Percentiles rank a stretch among this genome's conserved stretches.
Evolutionary conservation across 2,113 vertebrate species (phyloP).

Genomic region (Corvus cornix): DNA sequence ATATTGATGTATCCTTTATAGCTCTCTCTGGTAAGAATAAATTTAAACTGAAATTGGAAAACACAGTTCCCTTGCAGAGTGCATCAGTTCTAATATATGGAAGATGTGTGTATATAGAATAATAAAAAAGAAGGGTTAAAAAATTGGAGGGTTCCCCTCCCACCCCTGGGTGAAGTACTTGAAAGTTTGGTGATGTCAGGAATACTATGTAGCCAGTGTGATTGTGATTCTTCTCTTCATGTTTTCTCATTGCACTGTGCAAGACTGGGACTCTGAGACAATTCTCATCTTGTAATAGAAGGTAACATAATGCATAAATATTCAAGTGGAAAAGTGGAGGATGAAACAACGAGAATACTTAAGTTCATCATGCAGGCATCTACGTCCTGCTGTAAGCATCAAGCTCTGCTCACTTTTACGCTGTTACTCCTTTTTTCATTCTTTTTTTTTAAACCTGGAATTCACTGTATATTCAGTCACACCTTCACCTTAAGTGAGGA

Average conservation of each 20-base stretch:
- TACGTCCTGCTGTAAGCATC: not conserved
- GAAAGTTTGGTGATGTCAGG: not conserved
- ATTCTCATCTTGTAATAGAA: not conserved
- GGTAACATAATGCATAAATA: not conserved
- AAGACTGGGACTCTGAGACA: not conserved
- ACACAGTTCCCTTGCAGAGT: not conserved
- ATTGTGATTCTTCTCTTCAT: not conserved
- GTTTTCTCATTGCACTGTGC: not conserved
- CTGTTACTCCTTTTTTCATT: not conserved
- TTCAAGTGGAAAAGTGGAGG: not conserved
- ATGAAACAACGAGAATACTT: not conserved
- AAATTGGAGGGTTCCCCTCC: not conserved
- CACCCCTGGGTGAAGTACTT: not conserved
- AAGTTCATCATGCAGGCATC: not conserved
- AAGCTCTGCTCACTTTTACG: not conserved
- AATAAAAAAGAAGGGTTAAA: slow-evolving; percentile 4
- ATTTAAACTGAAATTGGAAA: slow-evolving; percentile 40
- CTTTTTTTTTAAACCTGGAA: not conserved
- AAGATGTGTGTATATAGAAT: not conserved
- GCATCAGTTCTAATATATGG: not conserved
- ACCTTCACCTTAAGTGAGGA: not conserved
- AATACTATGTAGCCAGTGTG: not conserved
- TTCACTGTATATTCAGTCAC: not conserved
- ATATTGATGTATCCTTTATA: slow-evolving; percentile 21
- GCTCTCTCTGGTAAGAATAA: slow-evolving; percentile 20